Conservation (phyloP, 2,113 vertebrate genomes). For the Sula dactylatra region DNA sequence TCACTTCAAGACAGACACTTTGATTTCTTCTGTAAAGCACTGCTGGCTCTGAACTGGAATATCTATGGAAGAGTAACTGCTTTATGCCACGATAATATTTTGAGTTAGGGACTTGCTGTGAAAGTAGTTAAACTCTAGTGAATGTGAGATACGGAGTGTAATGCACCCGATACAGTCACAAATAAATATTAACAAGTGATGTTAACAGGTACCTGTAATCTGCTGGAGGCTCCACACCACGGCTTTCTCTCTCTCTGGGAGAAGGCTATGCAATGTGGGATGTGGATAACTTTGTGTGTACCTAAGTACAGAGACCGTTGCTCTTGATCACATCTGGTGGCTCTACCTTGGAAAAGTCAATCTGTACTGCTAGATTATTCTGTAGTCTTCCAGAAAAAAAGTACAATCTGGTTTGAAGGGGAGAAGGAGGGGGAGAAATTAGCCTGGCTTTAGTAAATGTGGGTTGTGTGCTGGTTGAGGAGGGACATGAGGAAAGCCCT, state of each 20-base stretch:
- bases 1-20: neutral
- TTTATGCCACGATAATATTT: neutral
- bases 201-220: neutral
- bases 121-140: neutral
- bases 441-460: neutral
- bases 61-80: neutral
- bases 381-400: neutral
- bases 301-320: neutral
- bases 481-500: neutral
- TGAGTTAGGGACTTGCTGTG: neutral
- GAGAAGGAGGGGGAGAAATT: neutral
- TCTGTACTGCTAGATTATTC: neutral
- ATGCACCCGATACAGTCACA: neutral
- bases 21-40: neutral
- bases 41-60: neutral
- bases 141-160: neutral
- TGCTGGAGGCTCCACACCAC: neutral
- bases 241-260: too few species aligned
- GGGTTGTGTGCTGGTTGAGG: neutral
- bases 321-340: neutral
- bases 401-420: neutral
- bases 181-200: neutral
- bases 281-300: neutral
- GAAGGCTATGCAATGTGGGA: rapidly evolving
- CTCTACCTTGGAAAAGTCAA: neutral